A percentile compares a stretch with the other conserved stretches of the same genome.
Evolutionary conservation across 2,113 vertebrate genomes (phyloP).

Genomic region (Nannobrachium achirus): DNA sequence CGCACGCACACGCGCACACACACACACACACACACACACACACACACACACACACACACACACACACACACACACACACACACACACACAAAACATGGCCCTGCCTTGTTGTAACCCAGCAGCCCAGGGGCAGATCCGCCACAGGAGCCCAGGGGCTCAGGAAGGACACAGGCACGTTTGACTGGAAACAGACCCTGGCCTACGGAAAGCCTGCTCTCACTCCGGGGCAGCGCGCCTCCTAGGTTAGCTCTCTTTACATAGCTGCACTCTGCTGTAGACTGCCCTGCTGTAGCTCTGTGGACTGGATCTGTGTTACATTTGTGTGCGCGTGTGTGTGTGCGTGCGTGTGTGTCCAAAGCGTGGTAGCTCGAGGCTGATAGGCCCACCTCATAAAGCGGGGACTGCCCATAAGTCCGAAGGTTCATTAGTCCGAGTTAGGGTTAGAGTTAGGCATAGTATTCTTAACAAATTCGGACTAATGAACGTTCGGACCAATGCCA

Average conservation of each 20-base stretch:
- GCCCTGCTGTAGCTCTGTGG: constrained; percentile 13
- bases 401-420: too few relatives aligned
- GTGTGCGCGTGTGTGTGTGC: constrained; percentile 12
- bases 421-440: too few relatives aligned
- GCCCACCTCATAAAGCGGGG: constrained; percentile 53
- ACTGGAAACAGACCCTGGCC: constrained; percentile 67
- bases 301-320: background rate
- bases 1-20: constrained; percentile 15
- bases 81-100: constrained; percentile 25
- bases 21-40: constrained; percentile 11
- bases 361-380: constrained; percentile 54
- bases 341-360: constrained; percentile 24
- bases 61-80: constrained; percentile 8
- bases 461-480: too few relatives aligned
- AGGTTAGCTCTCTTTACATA: background rate
- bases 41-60: constrained; percentile 6
- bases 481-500: too few relatives aligned
- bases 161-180: constrained; percentile 67
- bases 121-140: constrained; percentile 28
- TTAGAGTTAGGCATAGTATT: too few relatives aligned
- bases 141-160: constrained; percentile 62
- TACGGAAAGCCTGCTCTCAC: constrained; percentile 62
- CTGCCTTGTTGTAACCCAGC: constrained; percentile 47
- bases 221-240: constrained; percentile 33
- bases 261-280: background rate